phyloP scores from a whole-genome alignment of 2,797 vertebrate species.

The Eulemur rubriventer region DNA sequence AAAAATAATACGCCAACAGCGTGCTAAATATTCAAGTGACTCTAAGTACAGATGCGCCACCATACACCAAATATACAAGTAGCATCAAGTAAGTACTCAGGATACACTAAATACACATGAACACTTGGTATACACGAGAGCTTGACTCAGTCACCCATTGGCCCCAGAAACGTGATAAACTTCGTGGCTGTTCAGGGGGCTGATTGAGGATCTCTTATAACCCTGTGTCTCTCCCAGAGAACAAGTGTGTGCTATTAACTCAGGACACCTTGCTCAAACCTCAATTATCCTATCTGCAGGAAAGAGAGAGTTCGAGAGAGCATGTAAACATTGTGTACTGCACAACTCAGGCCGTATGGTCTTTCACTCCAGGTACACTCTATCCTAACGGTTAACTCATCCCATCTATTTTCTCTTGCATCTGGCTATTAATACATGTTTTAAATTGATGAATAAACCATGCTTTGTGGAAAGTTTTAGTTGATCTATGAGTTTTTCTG shows the following conservation, averaged over 20 bases:
- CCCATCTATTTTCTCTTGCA: neutral
- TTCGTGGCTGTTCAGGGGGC: neutral
- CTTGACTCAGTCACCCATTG: neutral
- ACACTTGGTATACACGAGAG: neutral
- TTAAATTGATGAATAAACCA: neutral
- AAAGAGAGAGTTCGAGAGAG: neutral
- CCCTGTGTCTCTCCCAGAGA: neutral
- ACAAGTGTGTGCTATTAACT: neutral
- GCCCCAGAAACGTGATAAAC: neutral
- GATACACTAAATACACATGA: neutral
- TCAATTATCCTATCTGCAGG: neutral
- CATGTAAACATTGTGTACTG: rapidly evolving
- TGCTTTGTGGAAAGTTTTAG: neutral
- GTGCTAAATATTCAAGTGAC: neutral
- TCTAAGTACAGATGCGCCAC: too few relatives aligned
- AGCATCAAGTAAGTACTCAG: neutral
- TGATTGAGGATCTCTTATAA: neutral
- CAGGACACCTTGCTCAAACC: neutral
- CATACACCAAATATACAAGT: neutral
- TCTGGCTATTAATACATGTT: neutral
- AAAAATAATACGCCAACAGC: neutral
- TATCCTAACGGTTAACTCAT: neutral
- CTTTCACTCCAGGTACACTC: neutral
- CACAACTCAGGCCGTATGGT: rapidly evolving
- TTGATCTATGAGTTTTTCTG: neutral